Evolutionary conservation across 1,140 invertebrate genomes (phyloP).

Genomic region (Epicauta chinensis): DNA sequence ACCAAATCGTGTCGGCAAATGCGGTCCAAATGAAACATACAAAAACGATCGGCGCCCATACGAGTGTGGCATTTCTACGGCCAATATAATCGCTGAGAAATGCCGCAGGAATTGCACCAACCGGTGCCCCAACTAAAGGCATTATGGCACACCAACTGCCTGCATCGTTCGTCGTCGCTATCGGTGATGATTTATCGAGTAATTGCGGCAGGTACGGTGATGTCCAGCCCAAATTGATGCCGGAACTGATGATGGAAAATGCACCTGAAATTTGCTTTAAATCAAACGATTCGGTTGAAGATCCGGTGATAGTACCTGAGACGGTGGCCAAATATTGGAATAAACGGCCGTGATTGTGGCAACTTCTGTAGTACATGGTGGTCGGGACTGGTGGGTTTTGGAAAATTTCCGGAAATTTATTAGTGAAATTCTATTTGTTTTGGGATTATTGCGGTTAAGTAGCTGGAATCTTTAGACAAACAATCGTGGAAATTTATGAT

Average conservation of each 20-base stretch:
- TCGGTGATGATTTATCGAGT: constrained; percentile 23
- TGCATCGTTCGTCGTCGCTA: constrained; percentile 51
- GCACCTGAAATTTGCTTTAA: constrained; percentile 25
- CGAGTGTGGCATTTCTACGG: constrained; percentile 58
- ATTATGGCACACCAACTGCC: constrained; percentile 56
- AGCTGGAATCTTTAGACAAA: too few relatives aligned
- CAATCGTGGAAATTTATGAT: too few relatives aligned
- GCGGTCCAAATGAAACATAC: constrained; percentile 60
- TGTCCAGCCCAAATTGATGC: constrained; percentile 37
- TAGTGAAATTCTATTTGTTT: too few relatives aligned
- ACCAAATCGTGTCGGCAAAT: constrained; percentile 44
- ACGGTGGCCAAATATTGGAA: constrained; percentile 33
- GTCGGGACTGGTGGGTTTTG: not conserved
- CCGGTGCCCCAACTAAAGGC: constrained; percentile 43
- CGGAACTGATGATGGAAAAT: constrained; percentile 29
- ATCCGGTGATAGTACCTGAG: constrained; percentile 17
- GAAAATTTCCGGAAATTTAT: too few relatives aligned
- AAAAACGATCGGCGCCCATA: constrained; percentile 53
- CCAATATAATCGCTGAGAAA: constrained; percentile 52
- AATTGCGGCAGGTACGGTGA: constrained; percentile 37
- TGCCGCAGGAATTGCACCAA: constrained; percentile 46
- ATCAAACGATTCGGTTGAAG: not conserved
- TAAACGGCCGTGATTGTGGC: constrained; percentile 19
- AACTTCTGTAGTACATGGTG: constrained; percentile 1
- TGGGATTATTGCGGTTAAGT: too few relatives aligned